Conservation (phyloP, 2,113 vertebrate genomes). For the Semnopithecus entellus region DNA sequence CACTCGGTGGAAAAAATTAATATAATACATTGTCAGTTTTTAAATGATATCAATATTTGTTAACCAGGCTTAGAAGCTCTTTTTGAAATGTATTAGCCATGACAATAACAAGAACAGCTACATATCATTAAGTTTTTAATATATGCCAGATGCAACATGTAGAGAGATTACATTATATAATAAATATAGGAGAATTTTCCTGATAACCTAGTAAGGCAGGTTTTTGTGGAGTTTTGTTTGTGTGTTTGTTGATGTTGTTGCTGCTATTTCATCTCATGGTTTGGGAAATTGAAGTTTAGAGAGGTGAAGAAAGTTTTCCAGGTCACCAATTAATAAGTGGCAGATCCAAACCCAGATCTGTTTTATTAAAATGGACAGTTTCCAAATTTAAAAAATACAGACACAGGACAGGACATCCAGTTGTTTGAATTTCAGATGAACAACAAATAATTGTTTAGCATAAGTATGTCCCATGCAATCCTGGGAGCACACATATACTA, state of each 20-base stretch:
- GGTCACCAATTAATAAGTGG: not conserved
- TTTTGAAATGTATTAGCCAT: not conserved
- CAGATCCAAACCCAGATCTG: not conserved
- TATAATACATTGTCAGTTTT: not conserved
- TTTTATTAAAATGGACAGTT: not conserved
- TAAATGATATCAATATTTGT: not conserved
- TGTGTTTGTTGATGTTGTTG: not conserved
- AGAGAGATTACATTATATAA: not conserved
- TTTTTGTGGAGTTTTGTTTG: not conserved
- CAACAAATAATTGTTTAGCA: not conserved
- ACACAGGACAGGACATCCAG: not conserved
- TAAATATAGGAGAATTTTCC: not conserved
- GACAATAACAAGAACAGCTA: not conserved
- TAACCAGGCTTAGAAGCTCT: not conserved
- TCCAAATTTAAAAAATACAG: not conserved
- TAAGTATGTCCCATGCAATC: not conserved
- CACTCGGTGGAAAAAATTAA: not conserved
- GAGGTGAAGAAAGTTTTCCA: not conserved
- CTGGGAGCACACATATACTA: not conserved
- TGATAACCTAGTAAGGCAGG: not conserved
- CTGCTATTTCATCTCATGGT: not conserved
- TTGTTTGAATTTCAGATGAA: not conserved
- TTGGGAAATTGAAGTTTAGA: not conserved
- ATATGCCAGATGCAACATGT: not conserved
- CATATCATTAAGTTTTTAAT: not conserved